Evolutionary conservation across 2,888 invertebrate species (phyloP).

Genomic region (Nesidiocoris tenuis): DNA sequence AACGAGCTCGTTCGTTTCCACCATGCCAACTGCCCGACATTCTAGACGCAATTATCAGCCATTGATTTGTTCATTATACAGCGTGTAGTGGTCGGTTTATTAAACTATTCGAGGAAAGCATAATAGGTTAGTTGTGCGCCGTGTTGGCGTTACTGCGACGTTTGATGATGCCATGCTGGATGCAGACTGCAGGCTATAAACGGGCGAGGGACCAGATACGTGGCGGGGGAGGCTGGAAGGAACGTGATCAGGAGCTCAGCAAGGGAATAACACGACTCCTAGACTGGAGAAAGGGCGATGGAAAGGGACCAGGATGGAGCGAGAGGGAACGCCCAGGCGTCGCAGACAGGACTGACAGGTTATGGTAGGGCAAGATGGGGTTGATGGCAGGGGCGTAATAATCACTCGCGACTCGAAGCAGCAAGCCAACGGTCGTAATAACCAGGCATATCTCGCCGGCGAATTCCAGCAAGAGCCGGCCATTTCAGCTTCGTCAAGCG

Average conservation of each 20-base stretch:
- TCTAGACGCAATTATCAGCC: no score
- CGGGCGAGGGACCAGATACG: background rate
- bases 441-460: background rate
- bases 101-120: background rate
- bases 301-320: no score
- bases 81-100: background rate
- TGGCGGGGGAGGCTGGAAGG: background rate
- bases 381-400: background rate
- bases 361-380: background rate
- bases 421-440: background rate
- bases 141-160: background rate
- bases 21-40: no score
- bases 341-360: background rate
- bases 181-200: background rate
- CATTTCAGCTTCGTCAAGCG: background rate
- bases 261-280: no score
- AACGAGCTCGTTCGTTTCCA: no score
- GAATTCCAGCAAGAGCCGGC: background rate
- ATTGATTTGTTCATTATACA: no score
- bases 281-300: no score
- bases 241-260: background rate
- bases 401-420: background rate
- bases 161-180: background rate
- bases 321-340: no score
- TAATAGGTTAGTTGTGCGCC: background rate